Conservation (phyloP, 2,888 invertebrate genomes). For the Oscheius sp. region DNA sequence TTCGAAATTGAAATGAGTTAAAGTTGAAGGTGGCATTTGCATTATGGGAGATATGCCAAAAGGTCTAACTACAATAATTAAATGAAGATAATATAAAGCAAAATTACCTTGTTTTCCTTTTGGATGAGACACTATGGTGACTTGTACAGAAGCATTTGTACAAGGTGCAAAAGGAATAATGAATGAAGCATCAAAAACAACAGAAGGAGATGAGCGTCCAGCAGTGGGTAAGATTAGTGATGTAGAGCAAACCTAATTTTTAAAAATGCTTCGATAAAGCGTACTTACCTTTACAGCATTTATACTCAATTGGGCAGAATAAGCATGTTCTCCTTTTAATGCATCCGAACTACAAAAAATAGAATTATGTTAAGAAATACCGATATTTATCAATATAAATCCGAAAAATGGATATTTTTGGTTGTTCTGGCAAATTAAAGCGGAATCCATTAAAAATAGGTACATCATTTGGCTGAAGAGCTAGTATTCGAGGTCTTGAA, state of each 20-base stretch:
- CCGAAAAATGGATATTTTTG: not conserved
- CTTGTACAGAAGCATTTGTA: constrained; percentile 6
- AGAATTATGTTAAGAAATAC: not conserved
- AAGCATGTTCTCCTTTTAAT: constrained; percentile 36
- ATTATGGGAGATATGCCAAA: constrained; percentile 18
- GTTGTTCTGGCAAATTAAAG: constrained; percentile 9
- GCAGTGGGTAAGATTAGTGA: not conserved
- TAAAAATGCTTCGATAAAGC: not conserved
- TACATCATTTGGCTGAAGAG: not conserved
- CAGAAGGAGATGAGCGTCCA: not conserved
- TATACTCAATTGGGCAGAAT: constrained; percentile 36
- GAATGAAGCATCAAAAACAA: constrained; percentile 25
- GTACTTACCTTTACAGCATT: constrained; percentile 39
- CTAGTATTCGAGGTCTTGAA: constrained; percentile 7
- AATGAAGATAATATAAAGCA: not conserved
- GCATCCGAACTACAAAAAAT: constrained; percentile 32
- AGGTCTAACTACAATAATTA: not conserved
- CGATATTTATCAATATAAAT: constrained; percentile 17
- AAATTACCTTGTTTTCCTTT: constrained; percentile 21
- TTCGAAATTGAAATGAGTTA: not conserved
- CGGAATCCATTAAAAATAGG: constrained; percentile 14
- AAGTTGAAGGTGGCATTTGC: not conserved
- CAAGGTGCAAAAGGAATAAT: constrained; percentile 8
- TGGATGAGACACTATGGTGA: not conserved
- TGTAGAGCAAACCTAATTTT: constrained; percentile 11